Percentiles rank a stretch among this genome's conserved stretches.
Evolutionary conservation across 2,888 invertebrate species (phyloP).

Genomic region (Ormyrus pomaceus): DNA sequence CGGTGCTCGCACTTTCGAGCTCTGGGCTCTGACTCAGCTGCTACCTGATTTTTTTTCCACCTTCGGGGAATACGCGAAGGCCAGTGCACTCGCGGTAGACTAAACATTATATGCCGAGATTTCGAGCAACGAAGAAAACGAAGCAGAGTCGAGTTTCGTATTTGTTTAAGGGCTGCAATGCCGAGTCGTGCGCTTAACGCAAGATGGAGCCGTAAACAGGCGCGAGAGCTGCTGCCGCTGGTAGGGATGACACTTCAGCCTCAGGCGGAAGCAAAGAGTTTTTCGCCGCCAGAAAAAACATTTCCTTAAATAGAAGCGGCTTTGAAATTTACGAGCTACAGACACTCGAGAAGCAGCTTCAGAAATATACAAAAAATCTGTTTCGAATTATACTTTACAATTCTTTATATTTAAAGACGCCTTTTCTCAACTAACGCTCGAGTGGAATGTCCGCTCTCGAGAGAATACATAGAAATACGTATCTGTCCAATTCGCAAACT

Average conservation of each 20-base stretch:
- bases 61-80: not conserved
- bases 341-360: not conserved
- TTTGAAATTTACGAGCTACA: not conserved
- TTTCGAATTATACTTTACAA: too few relatives aligned
- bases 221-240: not conserved
- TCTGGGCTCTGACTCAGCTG: constrained; percentile 3
- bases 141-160: constrained; percentile 4
- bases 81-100: constrained; percentile 33
- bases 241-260: constrained; percentile 7
- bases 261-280: constrained; percentile 43
- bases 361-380: not conserved
- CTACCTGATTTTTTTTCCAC: not conserved
- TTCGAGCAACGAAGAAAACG: constrained; percentile 15
- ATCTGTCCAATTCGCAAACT: not conserved
- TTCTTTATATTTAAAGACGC: too few relatives aligned
- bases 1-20: not conserved
- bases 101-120: constrained; percentile 40
- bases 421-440: too few relatives aligned
- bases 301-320: constrained; percentile 48
- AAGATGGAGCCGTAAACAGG: constrained; percentile 16
- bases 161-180: constrained; percentile 39
- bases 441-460: not conserved
- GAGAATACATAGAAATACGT: not conserved
- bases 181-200: not conserved
- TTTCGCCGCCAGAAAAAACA: constrained; percentile 40